These are phyloP conservation scores for Cephonodes hylas DNA, from an alignment of 2,888 invertebrate species.

Conservation along the genomic window DNA sequence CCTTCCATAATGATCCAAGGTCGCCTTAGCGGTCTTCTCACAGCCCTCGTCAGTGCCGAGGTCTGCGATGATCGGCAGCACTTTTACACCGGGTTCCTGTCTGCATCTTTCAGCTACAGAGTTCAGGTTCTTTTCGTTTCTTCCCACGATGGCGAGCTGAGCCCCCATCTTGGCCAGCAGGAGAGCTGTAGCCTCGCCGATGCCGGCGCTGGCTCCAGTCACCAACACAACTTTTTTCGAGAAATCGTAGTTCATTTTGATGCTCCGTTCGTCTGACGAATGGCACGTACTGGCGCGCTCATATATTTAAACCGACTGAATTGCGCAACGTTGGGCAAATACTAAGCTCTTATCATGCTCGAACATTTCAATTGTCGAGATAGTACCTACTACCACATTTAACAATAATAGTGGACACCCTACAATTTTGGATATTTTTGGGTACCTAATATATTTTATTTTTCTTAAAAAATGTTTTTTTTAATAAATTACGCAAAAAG, in stretches of 20 bases:
- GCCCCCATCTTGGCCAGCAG: neutral
- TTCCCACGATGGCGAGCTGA: neutral
- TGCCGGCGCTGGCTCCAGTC: neutral
- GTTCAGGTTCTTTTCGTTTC: neutral
- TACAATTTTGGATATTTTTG: no score
- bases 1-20: neutral
- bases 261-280: neutral
- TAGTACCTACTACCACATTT: no score
- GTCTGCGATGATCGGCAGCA: constrained; percentile 3
- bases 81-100: neutral
- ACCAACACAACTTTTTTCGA: neutral
- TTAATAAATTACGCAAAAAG: no score
- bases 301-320: neutral
- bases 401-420: no score
- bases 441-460: no score
- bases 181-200: neutral
- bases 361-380: no score
- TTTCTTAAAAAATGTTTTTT: no score
- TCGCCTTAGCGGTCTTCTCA: neutral
- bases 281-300: neutral
- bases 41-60: neutral
- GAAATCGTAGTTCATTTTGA: neutral
- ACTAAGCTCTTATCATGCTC: no score
- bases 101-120: neutral
- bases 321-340: neutral